Conservation (phyloP, 2,888 invertebrate genomes). For the Drosophila fungiperda region DNA sequence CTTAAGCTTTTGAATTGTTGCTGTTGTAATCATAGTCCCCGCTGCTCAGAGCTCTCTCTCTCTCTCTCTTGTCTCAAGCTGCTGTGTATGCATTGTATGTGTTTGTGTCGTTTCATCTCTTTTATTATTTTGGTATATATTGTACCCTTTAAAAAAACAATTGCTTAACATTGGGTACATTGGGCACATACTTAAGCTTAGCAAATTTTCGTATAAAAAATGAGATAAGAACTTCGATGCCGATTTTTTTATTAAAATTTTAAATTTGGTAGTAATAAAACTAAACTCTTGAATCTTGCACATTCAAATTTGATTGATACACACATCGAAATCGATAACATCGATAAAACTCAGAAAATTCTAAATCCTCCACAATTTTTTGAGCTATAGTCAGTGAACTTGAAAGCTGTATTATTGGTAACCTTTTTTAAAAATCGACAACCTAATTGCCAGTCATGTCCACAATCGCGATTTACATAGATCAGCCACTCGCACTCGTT, state of each 20-base stretch:
- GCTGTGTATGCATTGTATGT: conserved; percentile 42
- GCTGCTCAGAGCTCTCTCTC: conserved; percentile 36
- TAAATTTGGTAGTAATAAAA: background rate
- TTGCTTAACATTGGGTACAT: background rate
- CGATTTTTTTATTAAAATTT: background rate
- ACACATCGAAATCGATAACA: background rate
- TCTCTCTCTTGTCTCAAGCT: conserved; percentile 34
- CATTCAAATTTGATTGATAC: no score
- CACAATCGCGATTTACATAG: background rate
- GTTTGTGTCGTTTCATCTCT: conserved; percentile 61
- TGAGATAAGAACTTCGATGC: background rate
- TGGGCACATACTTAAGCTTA: background rate
- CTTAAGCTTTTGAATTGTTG: conserved; percentile 61
- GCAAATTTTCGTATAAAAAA: background rate
- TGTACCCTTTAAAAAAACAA: background rate
- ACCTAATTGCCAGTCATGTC: background rate
- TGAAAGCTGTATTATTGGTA: background rate
- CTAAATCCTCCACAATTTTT: background rate
- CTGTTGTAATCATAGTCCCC: conserved; percentile 47
- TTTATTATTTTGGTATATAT: conserved; percentile 16
- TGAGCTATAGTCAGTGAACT: background rate
- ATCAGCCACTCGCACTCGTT: no score
- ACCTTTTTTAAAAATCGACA: background rate
- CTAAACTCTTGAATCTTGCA: background rate
- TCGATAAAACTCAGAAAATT: background rate